phyloP scores from a whole-genome alignment of 2,888 invertebrate genomes.

The Steinernema scapterisci region DNA sequence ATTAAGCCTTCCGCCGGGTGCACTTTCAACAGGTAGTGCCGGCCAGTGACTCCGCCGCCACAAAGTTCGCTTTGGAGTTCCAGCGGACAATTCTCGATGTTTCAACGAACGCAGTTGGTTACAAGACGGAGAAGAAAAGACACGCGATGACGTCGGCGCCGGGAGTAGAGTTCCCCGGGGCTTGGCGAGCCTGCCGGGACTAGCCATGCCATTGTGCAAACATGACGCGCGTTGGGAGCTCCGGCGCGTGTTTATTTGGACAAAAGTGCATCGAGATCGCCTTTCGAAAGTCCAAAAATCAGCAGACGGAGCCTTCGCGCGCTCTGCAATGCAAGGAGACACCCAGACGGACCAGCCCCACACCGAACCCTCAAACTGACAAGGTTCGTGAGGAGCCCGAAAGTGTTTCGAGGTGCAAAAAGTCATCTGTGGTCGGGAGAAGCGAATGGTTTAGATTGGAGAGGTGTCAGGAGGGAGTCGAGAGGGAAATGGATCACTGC shows the following conservation, averaged over 20 bases:
- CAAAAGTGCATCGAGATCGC: slow-evolving; percentile 31
- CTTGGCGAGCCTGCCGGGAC: neutral
- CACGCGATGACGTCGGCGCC: slow-evolving; percentile 17
- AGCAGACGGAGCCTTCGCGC: neutral
- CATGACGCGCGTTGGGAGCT: neutral
- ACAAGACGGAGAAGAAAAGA: slow-evolving; percentile 4
- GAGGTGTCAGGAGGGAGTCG: too few relatives aligned
- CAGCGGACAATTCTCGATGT: neutral
- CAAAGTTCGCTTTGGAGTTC: neutral
- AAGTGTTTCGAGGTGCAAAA: neutral
- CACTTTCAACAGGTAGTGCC: slow-evolving; percentile 29
- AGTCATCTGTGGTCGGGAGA: neutral
- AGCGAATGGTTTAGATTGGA: neutral
- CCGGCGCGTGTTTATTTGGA: slow-evolving; percentile 23
- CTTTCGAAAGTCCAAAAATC: slow-evolving; percentile 31
- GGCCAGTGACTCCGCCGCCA: slow-evolving; percentile 3
- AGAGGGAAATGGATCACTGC: too few relatives aligned
- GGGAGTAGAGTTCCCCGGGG: too few relatives aligned
- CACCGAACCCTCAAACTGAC: neutral
- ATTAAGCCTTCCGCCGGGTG: neutral
- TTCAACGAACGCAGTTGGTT: neutral
- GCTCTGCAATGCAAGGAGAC: neutral
- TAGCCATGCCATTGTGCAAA: slow-evolving; percentile 32
- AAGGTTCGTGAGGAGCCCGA: neutral
- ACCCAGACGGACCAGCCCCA: neutral